Evolutionary conservation across 2,888 invertebrate species (phyloP), one percentile per base, ranked within the genome.

Genomic region (Polymixis flavicincta): DNA sequence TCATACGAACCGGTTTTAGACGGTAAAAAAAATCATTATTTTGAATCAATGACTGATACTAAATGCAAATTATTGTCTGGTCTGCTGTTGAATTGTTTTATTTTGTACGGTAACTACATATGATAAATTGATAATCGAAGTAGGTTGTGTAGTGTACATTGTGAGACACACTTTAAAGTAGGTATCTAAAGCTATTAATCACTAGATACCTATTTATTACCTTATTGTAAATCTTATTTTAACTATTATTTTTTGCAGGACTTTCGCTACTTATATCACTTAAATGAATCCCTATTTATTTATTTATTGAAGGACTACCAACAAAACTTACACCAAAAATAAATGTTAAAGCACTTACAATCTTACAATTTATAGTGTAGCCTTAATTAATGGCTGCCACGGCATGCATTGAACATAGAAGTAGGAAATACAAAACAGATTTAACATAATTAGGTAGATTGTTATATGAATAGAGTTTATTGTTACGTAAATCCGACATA

Each of bases 1-100:
- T 45, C 57, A 25, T 19, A 32, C 54, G 57, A 78, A 74, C 68
- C 3, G 73, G 64, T 72, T 48, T 54, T 28, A 19, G n/a, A 42
- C 54, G 8, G 22, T 42, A 32, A 14, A 55, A 64, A 50, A 45
- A 64, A 50, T 45, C 4, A 57, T 55, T 67, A 2, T 59, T 59
- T 70, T 52, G 8, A 73, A 42, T 64, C 22, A 45, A 37, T 55
- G 37, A 68, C 52, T 48, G 17, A 60, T 48, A 25, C 52, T 48
- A 42, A 54, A 37, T 54, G 19, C 7, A 61, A 61, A 60, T 65
- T 75, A 17, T 45, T 5, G 9, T 50, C 42, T 50, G 37, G 19
- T 11, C 8, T n/a, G 61, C n/a, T 63, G 4, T 19, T 52, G 19
- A 25, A 32, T 32, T 19, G 19, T 37, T 7, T 50, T 71, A 50